These are phyloP conservation scores for Hirtodrosophila histrioides DNA, from an alignment of 2,888 invertebrate genomes.

Conservation along the genomic window DNA sequence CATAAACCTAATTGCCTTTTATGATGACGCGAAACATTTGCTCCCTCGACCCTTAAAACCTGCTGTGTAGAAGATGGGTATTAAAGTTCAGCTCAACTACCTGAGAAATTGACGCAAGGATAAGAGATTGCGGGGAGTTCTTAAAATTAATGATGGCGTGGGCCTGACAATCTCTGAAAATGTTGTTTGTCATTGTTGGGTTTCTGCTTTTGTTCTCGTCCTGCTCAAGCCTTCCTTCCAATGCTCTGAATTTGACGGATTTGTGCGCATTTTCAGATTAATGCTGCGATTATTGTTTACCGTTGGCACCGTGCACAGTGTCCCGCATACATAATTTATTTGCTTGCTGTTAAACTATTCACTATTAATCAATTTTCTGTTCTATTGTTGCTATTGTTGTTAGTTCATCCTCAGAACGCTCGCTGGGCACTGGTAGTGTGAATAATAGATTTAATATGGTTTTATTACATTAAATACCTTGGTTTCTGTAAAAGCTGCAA, in stretches of 20 bases:
- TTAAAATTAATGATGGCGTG: constrained; percentile 67
- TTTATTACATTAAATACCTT: no score
- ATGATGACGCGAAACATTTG: constrained; percentile 66
- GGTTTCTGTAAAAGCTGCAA: no score
- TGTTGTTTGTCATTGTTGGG: constrained; percentile 60
- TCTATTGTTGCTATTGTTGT: background rate
- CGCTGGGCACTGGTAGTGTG: no score
- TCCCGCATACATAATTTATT: constrained; percentile 24
- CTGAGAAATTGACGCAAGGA: constrained; percentile 58
- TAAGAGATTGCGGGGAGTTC: constrained; percentile 47
- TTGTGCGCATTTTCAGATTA: constrained; percentile 78
- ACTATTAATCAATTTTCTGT: background rate
- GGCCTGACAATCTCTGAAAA: constrained; percentile 58
- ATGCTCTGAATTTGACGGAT: constrained; percentile 72
- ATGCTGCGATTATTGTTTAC: constrained; percentile 78
- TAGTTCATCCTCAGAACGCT: no score
- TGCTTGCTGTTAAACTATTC: constrained; percentile 3
- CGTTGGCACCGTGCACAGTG: constrained; percentile 62
- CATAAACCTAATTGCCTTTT: constrained; percentile 69
- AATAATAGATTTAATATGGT: no score
- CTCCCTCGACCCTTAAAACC: constrained; percentile 3
- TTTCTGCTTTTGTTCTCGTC: constrained; percentile 38
- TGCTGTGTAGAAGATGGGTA: constrained; percentile 8
- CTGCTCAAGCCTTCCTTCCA: background rate
- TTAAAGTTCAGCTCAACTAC: constrained; percentile 44